Evolutionary conservation across 2,888 invertebrate species (phyloP).

Genomic region (Prosapia bicincta): DNA sequence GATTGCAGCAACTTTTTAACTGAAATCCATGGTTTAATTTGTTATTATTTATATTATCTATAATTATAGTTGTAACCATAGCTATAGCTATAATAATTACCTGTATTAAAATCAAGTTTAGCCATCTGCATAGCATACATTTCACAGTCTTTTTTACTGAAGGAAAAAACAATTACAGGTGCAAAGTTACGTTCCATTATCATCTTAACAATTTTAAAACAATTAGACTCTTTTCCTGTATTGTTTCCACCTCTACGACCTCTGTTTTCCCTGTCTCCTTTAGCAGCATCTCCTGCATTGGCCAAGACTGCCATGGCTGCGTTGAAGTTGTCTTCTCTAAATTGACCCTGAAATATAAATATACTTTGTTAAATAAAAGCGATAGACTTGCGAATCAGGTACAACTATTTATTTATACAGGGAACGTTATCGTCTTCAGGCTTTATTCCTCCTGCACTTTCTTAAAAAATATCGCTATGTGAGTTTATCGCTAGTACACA

Average conservation of each 20-base stretch:
- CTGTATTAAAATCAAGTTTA: conserved; percentile 92
- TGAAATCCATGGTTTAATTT: too few species aligned
- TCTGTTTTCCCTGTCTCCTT: conserved; percentile 64
- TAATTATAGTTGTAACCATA: too few species aligned
- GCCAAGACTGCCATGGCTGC: conserved; percentile 93
- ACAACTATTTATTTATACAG: too few species aligned
- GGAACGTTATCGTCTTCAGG: too few species aligned
- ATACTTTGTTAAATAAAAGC: conserved; percentile 26
- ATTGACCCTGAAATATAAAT: conserved; percentile 64
- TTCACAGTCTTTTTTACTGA: conserved; percentile 98
- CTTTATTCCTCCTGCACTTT: too few species aligned
- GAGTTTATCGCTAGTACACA: too few species aligned
- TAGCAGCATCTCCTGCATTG: conserved; percentile 76
- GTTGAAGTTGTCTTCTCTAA: conserved; percentile 96
- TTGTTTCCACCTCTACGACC: conserved; percentile 68
- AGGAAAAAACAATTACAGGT: conserved; percentile 98
- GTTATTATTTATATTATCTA: too few species aligned
- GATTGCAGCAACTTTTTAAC: too few species aligned
- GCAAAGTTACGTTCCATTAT: conserved; percentile 97
- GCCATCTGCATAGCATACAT: conserved; percentile 95
- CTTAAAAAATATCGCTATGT: too few species aligned
- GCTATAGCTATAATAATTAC: too few species aligned
- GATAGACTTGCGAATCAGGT: too few species aligned
- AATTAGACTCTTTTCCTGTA: conserved; percentile 56
- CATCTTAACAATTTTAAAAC: conserved; percentile 98